Evolutionary conservation across 1,140 invertebrate genomes (phyloP).

Genomic region (Dreissena polymorpha): DNA sequence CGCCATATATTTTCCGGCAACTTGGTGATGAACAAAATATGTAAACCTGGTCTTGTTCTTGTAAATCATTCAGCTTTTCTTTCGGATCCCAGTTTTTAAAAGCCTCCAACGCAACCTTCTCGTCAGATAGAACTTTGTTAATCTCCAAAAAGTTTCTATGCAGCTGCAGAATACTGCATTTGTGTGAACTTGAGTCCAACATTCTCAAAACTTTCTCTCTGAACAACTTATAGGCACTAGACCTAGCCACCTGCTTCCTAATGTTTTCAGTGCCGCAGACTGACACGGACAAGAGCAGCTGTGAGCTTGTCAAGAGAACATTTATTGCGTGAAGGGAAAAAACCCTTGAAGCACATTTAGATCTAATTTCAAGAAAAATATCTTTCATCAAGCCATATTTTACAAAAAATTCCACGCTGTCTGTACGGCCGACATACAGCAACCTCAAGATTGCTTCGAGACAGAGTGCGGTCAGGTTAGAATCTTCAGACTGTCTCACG

Average conservation of each 20-base stretch:
- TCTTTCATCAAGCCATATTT: conserved; percentile 54
- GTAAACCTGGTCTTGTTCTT: conserved; percentile 34
- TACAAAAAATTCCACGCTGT: conserved; percentile 43
- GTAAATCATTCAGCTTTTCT: conserved; percentile 47
- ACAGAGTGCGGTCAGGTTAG: conserved; percentile 19
- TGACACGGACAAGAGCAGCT: conserved; percentile 47
- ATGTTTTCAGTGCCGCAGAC: conserved; percentile 40
- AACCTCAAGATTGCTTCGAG: conserved; percentile 45
- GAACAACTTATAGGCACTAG: conserved; percentile 40
- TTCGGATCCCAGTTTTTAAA: conserved; percentile 58
- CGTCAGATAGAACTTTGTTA: conserved; percentile 30
- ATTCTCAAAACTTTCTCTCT: conserved; percentile 44
- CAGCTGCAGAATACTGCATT: background rate
- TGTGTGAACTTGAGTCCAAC: background rate
- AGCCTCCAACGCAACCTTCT: conserved; percentile 8
- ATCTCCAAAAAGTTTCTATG: conserved; percentile 22
- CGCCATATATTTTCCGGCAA: conserved; percentile 52
- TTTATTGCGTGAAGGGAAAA: conserved; percentile 36
- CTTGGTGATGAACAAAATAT: conserved; percentile 61
- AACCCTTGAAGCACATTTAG: conserved; percentile 12
- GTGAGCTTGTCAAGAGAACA: conserved; percentile 40
- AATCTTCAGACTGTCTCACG: conserved; percentile 50
- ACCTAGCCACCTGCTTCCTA: conserved; percentile 37
- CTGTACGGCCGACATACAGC: conserved; percentile 52
- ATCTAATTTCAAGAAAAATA: conserved; percentile 49